Evolutionary conservation across 2,888 invertebrate species (phyloP).

Genomic region (Tromatobia lineatoria): DNA sequence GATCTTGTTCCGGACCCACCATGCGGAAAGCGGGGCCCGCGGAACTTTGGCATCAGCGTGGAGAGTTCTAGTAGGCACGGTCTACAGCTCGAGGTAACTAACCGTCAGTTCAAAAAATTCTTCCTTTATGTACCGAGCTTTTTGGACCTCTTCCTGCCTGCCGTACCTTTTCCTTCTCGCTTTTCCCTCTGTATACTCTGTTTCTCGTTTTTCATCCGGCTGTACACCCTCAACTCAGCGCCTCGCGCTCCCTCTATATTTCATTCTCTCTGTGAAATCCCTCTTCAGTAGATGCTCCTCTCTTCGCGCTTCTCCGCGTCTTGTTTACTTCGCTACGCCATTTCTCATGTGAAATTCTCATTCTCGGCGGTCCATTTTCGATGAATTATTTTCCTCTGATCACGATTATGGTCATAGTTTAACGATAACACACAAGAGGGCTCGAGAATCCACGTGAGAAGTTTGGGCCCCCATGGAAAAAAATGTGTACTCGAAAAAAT

Average conservation of each 20-base stretch:
- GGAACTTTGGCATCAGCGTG: slow-evolving; percentile 42
- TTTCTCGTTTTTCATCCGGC: slow-evolving; percentile 4
- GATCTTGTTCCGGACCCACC: slow-evolving; percentile 73
- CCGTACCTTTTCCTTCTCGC: background rate
- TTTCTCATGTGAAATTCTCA: too few relatives aligned
- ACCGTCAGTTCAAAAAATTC: slow-evolving; percentile 73
- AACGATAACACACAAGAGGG: too few relatives aligned
- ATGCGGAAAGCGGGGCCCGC: slow-evolving; percentile 75
- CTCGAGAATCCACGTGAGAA: too few relatives aligned
- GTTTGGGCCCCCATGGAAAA: too few relatives aligned
- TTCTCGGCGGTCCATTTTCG: too few relatives aligned
- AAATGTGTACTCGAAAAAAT: too few relatives aligned
- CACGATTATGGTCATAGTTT: too few relatives aligned
- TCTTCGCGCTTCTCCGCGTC: background rate
- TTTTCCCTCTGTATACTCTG: background rate
- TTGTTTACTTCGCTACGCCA: background rate
- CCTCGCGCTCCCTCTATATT: background rate
- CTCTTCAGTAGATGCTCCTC: background rate
- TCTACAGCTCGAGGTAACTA: slow-evolving; percentile 72
- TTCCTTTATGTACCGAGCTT: slow-evolving; percentile 73
- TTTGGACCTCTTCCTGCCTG: slow-evolving; percentile 61
- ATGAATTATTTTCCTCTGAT: too few relatives aligned
- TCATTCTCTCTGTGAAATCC: background rate
- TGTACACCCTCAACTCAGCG: background rate
- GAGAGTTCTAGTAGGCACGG: slow-evolving; percentile 7